phyloP scores from a whole-genome alignment of 2,797 vertebrate genomes.

The Argya squamiceps region DNA sequence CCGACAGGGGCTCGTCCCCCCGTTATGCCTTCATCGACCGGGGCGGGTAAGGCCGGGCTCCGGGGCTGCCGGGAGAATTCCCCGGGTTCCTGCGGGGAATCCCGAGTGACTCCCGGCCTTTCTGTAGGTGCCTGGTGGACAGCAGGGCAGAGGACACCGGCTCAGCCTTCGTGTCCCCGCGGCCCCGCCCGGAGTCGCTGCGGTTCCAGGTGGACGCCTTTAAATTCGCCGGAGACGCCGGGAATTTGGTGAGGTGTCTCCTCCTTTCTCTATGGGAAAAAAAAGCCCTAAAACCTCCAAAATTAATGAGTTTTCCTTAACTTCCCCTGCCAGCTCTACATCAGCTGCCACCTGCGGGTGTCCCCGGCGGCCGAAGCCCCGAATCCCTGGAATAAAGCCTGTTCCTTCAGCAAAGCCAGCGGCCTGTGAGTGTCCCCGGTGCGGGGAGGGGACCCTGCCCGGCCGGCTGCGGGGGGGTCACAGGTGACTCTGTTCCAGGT shows the following conservation, averaged over 20 bases:
- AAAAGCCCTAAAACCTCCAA: background rate
- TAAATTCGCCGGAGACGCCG: accelerated
- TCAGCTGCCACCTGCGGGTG: background rate
- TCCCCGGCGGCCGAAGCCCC: background rate
- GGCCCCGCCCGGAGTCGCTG: background rate
- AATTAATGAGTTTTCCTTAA: accelerated
- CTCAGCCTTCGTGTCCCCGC: background rate
- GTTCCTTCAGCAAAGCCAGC: background rate
- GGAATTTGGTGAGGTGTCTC: background rate
- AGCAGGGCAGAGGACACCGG: background rate
- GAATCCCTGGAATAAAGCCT: background rate
- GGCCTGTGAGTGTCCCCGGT: background rate
- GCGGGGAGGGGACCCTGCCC: background rate
- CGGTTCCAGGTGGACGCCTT: background rate
- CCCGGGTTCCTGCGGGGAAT: accelerated
- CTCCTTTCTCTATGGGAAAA: background rate
- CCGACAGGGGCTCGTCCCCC: background rate
- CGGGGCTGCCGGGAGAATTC: accelerated
- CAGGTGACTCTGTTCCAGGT: background rate
- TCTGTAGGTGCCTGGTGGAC: background rate
- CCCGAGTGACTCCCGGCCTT: background rate
- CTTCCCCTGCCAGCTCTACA: background rate
- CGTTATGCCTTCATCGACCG: background rate
- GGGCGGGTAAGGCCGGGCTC: background rate
- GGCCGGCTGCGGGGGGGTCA: accelerated